These are phyloP conservation scores for Lasiurus cinereus DNA, from an alignment of 2,113 vertebrate species.

Conservation along the genomic window DNA sequence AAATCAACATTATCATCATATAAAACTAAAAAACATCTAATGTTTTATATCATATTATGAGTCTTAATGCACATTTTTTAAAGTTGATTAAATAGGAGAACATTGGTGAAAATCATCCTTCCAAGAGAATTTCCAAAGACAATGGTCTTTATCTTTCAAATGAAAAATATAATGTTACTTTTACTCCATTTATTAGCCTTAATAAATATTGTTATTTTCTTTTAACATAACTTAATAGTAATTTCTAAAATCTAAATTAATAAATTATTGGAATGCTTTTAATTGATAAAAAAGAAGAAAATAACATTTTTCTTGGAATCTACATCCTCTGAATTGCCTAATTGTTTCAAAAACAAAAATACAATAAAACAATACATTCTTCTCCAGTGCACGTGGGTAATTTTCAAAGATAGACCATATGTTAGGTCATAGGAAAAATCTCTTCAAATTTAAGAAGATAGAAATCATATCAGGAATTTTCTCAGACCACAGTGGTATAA, in stretches of 20 bases:
- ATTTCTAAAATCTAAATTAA: conserved; percentile 17
- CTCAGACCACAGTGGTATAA: too few relatives aligned
- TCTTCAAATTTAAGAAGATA: too few relatives aligned
- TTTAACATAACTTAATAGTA: conserved; percentile 1
- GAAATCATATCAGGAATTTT: too few relatives aligned
- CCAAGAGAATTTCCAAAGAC: conserved; percentile 1
- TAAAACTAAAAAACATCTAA: conserved; percentile 23
- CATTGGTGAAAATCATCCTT: conserved; percentile 2
- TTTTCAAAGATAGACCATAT: too few relatives aligned
- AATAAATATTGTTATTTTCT: background rate
- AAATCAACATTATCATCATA: conserved; percentile 29
- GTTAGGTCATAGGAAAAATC: too few relatives aligned
- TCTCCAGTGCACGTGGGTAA: too few relatives aligned
- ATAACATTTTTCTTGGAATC: background rate
- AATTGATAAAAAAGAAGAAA: background rate
- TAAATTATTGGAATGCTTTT: background rate
- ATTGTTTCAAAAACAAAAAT: background rate
- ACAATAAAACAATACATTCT: background rate
- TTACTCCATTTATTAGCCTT: background rate
- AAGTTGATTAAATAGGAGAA: background rate
- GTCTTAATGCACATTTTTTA: conserved; percentile 16
- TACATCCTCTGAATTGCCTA: background rate
- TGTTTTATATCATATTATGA: background rate
- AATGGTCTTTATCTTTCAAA: conserved; percentile 24
- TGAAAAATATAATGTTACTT: background rate